These are phyloP conservation scores for Danio aesculapii DNA, from an alignment of 2,797 vertebrate species.

Conservation along the genomic window DNA sequence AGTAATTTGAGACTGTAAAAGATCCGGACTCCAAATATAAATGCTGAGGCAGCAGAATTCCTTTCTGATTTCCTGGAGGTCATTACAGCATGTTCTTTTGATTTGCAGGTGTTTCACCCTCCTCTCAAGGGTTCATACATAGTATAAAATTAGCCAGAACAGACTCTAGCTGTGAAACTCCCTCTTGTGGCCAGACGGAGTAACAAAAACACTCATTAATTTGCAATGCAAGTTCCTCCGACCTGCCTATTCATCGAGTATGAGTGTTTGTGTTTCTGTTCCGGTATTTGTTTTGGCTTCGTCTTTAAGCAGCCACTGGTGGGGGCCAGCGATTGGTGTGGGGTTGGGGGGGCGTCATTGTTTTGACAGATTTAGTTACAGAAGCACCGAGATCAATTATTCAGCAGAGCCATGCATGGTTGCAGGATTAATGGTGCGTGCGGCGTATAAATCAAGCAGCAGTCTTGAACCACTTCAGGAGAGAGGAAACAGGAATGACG, in stretches of 20 bases:
- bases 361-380: slow-evolving; percentile 86
- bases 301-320: slow-evolving; percentile 25
- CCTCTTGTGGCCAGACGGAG: slow-evolving; percentile 15
- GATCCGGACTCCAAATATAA: neutral
- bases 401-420: slow-evolving; percentile 79
- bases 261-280: neutral
- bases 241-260: slow-evolving; percentile 33
- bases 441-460: slow-evolving; percentile 79
- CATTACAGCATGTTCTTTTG: slow-evolving; percentile 14
- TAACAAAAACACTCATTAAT: slow-evolving; percentile 9
- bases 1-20: neutral
- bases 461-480: slow-evolving; percentile 73
- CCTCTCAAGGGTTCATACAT: neutral
- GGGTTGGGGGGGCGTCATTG: slow-evolving; percentile 65
- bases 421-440: slow-evolving; percentile 81
- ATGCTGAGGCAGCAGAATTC: neutral
- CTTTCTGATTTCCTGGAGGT: neutral
- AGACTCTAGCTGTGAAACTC: slow-evolving; percentile 47
- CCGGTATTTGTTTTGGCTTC: slow-evolving; percentile 33
- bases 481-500: slow-evolving; percentile 72
- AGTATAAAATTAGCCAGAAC: slow-evolving; percentile 4
- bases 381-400: slow-evolving; percentile 83
- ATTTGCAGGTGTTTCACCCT: slow-evolving; percentile 47
- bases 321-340: slow-evolving; percentile 52
- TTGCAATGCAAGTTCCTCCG: neutral